Conservation (phyloP, 2,888 invertebrate genomes). For the Brachypalpus laphriformis region DNA sequence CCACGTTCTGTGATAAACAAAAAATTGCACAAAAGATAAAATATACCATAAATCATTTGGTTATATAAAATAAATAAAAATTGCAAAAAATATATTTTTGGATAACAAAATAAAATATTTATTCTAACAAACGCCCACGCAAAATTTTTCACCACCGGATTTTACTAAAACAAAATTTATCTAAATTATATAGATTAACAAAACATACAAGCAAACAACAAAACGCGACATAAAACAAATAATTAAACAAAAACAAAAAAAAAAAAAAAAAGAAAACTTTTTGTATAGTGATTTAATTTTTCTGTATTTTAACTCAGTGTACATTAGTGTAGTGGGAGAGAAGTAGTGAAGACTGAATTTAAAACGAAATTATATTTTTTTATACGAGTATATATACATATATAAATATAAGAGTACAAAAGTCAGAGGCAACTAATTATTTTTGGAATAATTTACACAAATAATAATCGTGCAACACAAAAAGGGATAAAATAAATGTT, state of each 20-base stretch:
- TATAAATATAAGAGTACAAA: conserved; percentile 44
- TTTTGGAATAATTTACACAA: conserved; percentile 48
- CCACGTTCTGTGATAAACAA: conserved; percentile 52
- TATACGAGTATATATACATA: too few species aligned
- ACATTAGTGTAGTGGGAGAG: conserved; percentile 68
- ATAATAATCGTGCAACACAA: not conserved
- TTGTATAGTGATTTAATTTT: conserved; percentile 21
- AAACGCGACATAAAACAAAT: not conserved
- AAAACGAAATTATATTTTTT: conserved; percentile 4
- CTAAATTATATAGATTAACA: conserved; percentile 34
- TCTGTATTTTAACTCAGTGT: conserved; percentile 48
- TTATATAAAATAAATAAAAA: too few species aligned
- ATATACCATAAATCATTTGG: not conserved
- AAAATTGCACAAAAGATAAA: not conserved
- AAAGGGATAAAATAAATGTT: conserved; percentile 8
- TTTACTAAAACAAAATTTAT: not conserved
- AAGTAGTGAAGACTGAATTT: conserved; percentile 60
- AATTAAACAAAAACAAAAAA: not conserved
- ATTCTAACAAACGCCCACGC: conserved; percentile 11
- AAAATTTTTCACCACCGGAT: not conserved
- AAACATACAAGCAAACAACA: conserved; percentile 6
- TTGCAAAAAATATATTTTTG: conserved; percentile 11
- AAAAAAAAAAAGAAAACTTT: not conserved
- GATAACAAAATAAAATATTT: not conserved
- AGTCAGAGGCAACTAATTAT: conserved; percentile 21